These are phyloP conservation scores for Scomberomorus guttatus DNA, from an alignment of 2,797 vertebrate genomes.

Conservation along the genomic window DNA sequence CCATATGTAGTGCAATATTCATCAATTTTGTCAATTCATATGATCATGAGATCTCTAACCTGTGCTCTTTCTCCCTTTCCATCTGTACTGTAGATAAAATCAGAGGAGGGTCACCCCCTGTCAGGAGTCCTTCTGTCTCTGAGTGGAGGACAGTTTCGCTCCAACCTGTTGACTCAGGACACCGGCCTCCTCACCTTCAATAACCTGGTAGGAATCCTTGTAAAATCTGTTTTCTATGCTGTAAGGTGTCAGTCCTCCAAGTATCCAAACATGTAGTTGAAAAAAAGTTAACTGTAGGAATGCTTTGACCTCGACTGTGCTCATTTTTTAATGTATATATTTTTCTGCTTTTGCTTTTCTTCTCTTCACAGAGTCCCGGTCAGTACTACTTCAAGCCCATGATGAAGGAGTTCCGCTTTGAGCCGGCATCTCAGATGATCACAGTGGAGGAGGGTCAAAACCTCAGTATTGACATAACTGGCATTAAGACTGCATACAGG, in stretches of 20 bases:
- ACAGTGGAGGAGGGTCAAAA: constrained; percentile 96
- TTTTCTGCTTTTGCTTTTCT: background rate
- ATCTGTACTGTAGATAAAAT: constrained; percentile 87
- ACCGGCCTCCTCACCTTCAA: constrained; percentile 95
- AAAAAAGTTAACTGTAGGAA: background rate
- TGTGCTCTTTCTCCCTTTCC: background rate
- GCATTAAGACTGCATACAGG: constrained; percentile 98
- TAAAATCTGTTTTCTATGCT: background rate
- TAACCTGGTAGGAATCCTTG: constrained; percentile 89
- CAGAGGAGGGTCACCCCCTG: constrained; percentile 94
- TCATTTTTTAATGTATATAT: background rate
- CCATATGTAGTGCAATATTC: too few relatives aligned
- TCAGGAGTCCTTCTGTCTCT: constrained; percentile 96
- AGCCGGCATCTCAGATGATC: constrained; percentile 97
- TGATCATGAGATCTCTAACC: background rate
- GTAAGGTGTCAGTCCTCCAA: background rate
- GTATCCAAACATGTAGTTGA: background rate
- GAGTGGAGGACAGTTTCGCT: constrained; percentile 96
- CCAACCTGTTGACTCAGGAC: constrained; percentile 96
- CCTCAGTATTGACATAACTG: constrained; percentile 92
- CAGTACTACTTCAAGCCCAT: constrained; percentile 99
- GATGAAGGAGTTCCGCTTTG: constrained; percentile 99
- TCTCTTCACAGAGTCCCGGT: constrained; percentile 91
- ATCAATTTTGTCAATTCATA: background rate
- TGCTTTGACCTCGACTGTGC: background rate